Conservation (phyloP, 2,113 vertebrate genomes). For the Orcinus orca region DNA sequence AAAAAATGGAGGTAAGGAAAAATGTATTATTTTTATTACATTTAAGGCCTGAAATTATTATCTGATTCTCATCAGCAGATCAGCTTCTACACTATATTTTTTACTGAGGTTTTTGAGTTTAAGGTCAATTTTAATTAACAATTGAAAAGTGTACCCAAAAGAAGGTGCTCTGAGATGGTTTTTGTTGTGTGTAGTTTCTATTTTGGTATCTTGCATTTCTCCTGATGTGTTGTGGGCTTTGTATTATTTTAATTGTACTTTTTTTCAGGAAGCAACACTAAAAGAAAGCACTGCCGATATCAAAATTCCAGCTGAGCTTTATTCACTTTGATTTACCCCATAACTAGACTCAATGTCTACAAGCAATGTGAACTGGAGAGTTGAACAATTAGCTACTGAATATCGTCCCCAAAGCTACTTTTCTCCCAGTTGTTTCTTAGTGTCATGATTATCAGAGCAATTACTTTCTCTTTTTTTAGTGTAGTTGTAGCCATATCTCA, state of each 20-base stretch:
- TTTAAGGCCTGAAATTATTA: slow-evolving; percentile 45
- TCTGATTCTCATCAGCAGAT: slow-evolving; percentile 54
- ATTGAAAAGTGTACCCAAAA: slow-evolving; percentile 41
- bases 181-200: slow-evolving; percentile 44
- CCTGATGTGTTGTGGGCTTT: background rate
- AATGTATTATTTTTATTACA: slow-evolving; percentile 27
- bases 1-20: slow-evolving; percentile 31
- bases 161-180: background rate
- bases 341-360: background rate
- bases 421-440: background rate
- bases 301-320: slow-evolving; percentile 58
- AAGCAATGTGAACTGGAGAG: background rate
- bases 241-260: slow-evolving; percentile 49
- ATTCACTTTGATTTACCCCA: slow-evolving; percentile 28
- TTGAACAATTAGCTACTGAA: slow-evolving; percentile 25
- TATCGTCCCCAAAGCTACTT: slow-evolving; percentile 11
- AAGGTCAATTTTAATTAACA: background rate
- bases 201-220: slow-evolving; percentile 35
- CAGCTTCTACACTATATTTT: background rate
- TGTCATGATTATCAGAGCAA: slow-evolving; percentile 34
- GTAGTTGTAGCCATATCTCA: background rate
- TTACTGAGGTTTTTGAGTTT: slow-evolving; percentile 44
- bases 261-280: slow-evolving; percentile 43
- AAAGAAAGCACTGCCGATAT: slow-evolving; percentile 31
- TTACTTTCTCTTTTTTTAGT: slow-evolving; percentile 21